Conservation (phyloP, 2,113 vertebrate genomes). For the Saiga tatarica region DNA sequence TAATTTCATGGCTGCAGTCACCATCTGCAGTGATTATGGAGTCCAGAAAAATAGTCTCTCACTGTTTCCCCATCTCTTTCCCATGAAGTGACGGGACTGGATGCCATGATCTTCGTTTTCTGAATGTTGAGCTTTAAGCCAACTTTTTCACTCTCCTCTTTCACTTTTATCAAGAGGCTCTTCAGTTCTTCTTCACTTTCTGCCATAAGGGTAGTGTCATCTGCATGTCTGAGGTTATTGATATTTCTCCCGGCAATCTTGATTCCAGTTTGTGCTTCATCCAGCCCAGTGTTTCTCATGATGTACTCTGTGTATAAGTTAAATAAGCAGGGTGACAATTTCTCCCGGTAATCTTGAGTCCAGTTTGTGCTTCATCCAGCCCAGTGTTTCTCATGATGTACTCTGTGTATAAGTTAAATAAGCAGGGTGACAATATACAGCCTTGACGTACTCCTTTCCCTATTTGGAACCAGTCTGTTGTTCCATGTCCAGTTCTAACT, state of each 20-base stretch:
- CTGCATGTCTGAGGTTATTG: not conserved
- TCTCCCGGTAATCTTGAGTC: not conserved
- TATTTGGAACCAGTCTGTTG: not conserved
- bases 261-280: not conserved
- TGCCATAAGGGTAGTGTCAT: not conserved
- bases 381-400: not conserved
- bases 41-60: not conserved
- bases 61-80: not conserved
- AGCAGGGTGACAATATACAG: not conserved
- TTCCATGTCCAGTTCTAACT: not conserved
- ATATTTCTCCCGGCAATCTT: not conserved
- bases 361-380: not conserved
- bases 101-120: not conserved
- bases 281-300: accelerated
- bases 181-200: not conserved
- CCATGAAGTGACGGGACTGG: accelerated
- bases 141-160: not conserved
- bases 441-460: not conserved
- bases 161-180: not conserved
- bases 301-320: not conserved
- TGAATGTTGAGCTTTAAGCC: not conserved
- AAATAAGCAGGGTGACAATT: not conserved
- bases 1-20: not conserved
- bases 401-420: not conserved
- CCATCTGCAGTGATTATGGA: not conserved